Evolutionary conservation across 2,113 vertebrate genomes (phyloP).

Genomic region (Tragelaphus buxtoni): DNA sequence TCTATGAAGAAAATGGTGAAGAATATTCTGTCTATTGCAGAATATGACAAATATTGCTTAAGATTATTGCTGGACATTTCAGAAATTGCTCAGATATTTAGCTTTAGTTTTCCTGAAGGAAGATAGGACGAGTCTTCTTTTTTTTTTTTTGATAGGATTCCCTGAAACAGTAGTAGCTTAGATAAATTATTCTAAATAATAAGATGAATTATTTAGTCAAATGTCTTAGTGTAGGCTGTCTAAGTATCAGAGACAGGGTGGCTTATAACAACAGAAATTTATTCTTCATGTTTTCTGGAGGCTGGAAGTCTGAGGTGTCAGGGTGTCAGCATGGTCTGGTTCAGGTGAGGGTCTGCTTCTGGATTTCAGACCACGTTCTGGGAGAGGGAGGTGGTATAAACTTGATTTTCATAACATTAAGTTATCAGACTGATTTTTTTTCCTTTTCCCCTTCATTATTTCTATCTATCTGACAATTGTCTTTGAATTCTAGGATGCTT

Average conservation of each 20-base stretch:
- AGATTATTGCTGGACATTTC: neutral
- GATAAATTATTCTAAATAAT: neutral
- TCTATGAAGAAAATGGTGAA: neutral
- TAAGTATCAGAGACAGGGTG: neutral
- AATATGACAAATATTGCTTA: neutral
- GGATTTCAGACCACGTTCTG: neutral
- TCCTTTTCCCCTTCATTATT: neutral
- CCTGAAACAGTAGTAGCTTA: neutral
- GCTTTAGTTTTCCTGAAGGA: neutral
- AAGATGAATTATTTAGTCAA: neutral
- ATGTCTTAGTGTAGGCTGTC: neutral
- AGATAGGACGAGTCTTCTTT: neutral
- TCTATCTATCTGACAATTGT: neutral
- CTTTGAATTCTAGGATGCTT: neutral
- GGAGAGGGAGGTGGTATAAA: neutral
- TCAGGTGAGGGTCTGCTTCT: neutral
- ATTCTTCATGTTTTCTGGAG: neutral
- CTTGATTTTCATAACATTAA: neutral
- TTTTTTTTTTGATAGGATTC: neutral
- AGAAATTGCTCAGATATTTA: neutral
- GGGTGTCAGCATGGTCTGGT: neutral
- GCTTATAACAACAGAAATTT: neutral
- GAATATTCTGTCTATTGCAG: neutral
- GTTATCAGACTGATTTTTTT: neutral
- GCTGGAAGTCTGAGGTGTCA: neutral